phyloP scores from a whole-genome alignment of 2,113 vertebrate species.

The Myodes glareolus region DNA sequence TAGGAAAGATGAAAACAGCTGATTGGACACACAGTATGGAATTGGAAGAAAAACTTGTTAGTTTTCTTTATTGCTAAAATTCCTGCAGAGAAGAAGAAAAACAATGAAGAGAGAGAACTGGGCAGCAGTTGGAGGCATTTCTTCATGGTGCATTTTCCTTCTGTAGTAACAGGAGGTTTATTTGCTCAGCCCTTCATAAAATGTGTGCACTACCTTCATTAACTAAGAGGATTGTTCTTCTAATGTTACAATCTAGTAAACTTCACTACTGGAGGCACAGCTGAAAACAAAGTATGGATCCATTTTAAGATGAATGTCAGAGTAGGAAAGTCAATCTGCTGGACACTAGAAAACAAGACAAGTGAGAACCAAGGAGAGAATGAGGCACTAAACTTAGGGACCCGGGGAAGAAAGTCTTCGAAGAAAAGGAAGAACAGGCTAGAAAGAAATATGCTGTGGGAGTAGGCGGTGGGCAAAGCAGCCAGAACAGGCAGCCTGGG shows the following conservation, averaged over 20 bases:
- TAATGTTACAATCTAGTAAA: background rate
- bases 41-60: background rate
- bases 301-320: background rate
- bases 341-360: background rate
- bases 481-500: background rate
- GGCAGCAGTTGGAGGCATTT: background rate
- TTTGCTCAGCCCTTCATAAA: background rate
- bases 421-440: background rate
- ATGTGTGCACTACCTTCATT: background rate
- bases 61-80: constrained; percentile 44
- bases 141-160: constrained; percentile 6
- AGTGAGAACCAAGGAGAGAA: background rate
- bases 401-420: background rate
- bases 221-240: background rate
- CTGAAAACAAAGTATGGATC: background rate
- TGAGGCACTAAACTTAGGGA: background rate
- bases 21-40: background rate
- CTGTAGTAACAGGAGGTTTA: background rate
- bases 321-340: background rate
- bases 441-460: background rate
- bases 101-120: background rate
- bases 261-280: background rate
- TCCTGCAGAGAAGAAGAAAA: background rate
- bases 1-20: background rate
- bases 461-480: background rate